These are phyloP conservation scores for Pseudorhombus dupliciocellatus DNA, from an alignment of 2,113 vertebrate species.

Conservation along the genomic window DNA sequence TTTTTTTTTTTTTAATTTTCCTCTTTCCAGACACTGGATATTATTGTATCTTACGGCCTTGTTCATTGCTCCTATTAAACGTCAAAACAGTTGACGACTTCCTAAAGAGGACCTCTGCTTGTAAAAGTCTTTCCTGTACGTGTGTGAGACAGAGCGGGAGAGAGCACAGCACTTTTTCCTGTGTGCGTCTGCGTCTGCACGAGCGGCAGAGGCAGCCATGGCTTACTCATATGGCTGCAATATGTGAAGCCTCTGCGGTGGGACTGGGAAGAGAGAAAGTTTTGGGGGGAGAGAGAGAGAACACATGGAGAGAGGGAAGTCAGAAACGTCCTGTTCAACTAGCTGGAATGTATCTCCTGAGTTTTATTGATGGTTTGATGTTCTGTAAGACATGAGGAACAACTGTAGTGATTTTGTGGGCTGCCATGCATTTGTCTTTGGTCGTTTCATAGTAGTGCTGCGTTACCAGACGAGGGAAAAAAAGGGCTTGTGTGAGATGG, in stretches of 20 bases:
- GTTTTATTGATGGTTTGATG: conserved; percentile 79
- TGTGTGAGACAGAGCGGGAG: conserved; percentile 51
- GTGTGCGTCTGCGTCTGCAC: conserved; percentile 32
- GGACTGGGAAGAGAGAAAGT: conserved; percentile 73
- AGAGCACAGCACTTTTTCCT: conserved; percentile 55
- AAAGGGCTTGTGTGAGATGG: conserved; percentile 7
- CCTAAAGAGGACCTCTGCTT: conserved; percentile 77
- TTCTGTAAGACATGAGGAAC: conserved; percentile 75
- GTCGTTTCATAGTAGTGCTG: conserved; percentile 49
- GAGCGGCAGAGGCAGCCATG: conserved; percentile 41
- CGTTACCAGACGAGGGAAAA: conserved; percentile 9
- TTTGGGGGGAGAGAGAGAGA: conserved; percentile 49
- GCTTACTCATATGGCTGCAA: conserved; percentile 79
- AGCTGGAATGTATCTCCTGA: conserved; percentile 73
- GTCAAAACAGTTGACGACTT: conserved; percentile 76
- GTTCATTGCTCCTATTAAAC: conserved; percentile 75
- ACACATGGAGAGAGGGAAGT: conserved; percentile 71
- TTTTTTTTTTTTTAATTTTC: conserved; percentile 1
- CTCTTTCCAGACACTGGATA: conserved; percentile 59
- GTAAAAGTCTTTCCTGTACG: conserved; percentile 66
- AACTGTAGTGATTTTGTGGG: conserved; percentile 77
- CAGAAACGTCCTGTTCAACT: conserved; percentile 75
- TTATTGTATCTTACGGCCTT: conserved; percentile 69
- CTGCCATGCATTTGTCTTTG: conserved; percentile 70
- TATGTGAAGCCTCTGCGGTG: conserved; percentile 77